These are phyloP conservation scores for Arrhamphus sclerolepis DNA, from an alignment of 2,797 vertebrate species.

Conservation along the genomic window DNA sequence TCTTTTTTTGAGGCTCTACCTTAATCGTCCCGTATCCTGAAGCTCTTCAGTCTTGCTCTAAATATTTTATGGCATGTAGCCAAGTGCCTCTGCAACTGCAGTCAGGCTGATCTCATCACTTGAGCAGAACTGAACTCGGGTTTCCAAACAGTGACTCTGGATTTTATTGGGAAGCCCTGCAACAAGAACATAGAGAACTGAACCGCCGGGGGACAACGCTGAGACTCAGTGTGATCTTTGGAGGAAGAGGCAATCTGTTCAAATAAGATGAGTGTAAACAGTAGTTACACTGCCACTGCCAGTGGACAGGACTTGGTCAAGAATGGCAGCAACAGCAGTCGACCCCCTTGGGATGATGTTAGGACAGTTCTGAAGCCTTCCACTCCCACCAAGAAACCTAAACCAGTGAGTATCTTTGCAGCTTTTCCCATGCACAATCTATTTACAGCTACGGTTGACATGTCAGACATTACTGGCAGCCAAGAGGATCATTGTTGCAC, in stretches of 20 bases:
- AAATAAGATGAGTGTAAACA: constrained; percentile 61
- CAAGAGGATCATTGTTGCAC: background rate
- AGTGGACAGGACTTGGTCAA: constrained; percentile 48
- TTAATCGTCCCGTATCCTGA: constrained; percentile 12
- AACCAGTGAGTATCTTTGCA: constrained; percentile 81
- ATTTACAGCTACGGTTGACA: background rate
- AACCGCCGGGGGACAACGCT: constrained; percentile 19
- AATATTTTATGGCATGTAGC: constrained; percentile 7
- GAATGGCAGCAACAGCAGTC: constrained; percentile 32
- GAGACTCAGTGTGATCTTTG: constrained; percentile 37
- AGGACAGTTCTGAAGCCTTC: constrained; percentile 64
- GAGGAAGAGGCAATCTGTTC: constrained; percentile 1
- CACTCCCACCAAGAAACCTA: constrained; percentile 85
- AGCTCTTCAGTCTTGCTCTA: constrained; percentile 15
- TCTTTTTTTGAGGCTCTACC: constrained; percentile 11
- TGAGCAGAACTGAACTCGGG: constrained; percentile 30
- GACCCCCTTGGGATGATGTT: constrained; percentile 51
- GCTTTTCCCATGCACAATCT: background rate
- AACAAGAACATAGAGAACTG: constrained; percentile 14
- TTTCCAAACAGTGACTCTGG: constrained; percentile 33
- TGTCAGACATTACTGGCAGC: background rate
- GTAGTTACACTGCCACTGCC: constrained; percentile 43
- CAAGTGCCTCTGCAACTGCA: constrained; percentile 29
- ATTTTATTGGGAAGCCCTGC: constrained; percentile 36
- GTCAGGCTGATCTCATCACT: constrained; percentile 27